Evolutionary conservation across 2,797 vertebrate species (phyloP).

Genomic region (Crocodylus rhombifer): DNA sequence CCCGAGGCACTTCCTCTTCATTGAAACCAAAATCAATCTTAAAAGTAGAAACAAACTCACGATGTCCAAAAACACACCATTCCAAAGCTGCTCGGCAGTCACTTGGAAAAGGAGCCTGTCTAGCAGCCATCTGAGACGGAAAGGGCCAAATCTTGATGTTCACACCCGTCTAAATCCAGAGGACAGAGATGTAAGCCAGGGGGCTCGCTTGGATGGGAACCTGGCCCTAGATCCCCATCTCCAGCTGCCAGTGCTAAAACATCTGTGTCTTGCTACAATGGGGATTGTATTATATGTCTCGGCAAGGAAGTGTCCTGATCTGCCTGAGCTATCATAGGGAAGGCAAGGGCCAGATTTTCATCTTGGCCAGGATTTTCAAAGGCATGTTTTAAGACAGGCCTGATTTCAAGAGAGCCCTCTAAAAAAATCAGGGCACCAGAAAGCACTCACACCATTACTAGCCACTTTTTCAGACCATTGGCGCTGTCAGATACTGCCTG

Average conservation of each 20-base stretch:
- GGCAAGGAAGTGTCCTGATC: background rate
- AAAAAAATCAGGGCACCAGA: conserved; percentile 21
- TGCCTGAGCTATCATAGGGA: conserved; percentile 15
- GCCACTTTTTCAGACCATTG: conserved; percentile 19
- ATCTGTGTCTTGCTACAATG: background rate
- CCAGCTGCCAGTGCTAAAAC: background rate
- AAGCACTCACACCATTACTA: conserved; percentile 42
- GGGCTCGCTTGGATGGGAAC: background rate
- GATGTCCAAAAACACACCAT: background rate
- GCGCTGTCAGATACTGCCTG: background rate
- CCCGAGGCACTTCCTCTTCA: conserved; percentile 27
- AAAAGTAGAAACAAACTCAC: conserved; percentile 3
- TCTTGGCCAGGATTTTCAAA: conserved; percentile 26
- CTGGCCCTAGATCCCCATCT: background rate
- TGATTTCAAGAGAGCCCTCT: conserved; percentile 61
- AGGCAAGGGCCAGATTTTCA: conserved; percentile 15
- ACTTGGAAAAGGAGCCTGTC: background rate
- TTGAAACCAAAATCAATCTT: conserved; percentile 22
- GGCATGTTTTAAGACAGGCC: background rate
- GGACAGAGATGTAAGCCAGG: background rate
- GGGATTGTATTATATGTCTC: background rate
- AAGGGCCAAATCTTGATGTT: conserved; percentile 21
- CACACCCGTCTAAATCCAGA: background rate
- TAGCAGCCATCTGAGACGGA: background rate
- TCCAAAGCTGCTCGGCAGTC: background rate